A percentile compares a stretch with the other conserved stretches of the same genome.
Conservation (phyloP, 2,113 vertebrate genomes). For the Bujurquina vittata region DNA sequence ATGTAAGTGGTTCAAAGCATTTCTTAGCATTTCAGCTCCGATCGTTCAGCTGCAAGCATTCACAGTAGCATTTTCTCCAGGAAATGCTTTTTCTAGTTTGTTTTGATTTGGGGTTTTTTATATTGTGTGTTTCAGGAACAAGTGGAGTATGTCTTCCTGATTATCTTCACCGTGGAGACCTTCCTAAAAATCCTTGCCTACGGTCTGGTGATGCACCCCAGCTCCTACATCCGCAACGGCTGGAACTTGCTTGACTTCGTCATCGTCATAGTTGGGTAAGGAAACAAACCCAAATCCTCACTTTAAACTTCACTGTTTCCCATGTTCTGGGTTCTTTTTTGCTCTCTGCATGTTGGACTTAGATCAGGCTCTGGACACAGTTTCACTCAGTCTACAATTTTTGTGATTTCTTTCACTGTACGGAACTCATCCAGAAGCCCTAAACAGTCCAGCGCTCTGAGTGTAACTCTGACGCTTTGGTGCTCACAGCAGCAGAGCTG, state of each 20-base stretch:
- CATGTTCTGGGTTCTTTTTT: not conserved
- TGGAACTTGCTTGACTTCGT: slow-evolving; percentile 96
- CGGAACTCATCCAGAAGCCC: not conserved
- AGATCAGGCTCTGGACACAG: not conserved
- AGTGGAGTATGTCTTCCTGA: slow-evolving; percentile 92
- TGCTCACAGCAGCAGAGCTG: not conserved
- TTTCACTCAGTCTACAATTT: not conserved
- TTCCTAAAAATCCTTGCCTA: slow-evolving; percentile 95
- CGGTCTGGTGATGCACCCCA: slow-evolving; percentile 92
- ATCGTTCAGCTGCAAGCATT: too few relatives aligned
- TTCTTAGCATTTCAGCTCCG: too few relatives aligned
- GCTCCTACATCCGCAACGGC: slow-evolving; percentile 93
- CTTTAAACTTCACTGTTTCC: not conserved
- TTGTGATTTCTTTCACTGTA: not conserved
- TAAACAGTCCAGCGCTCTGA: not conserved
- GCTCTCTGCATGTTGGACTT: not conserved
- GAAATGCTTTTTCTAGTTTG: too few relatives aligned
- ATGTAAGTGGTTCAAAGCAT: too few relatives aligned
- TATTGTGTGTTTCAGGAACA: slow-evolving; percentile 82
- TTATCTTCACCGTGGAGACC: slow-evolving; percentile 95
- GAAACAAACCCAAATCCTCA: not conserved
- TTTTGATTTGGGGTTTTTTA: not conserved
- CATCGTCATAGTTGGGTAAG: slow-evolving; percentile 91
- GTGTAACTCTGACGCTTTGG: not conserved
- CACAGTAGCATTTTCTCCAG: too few relatives aligned